These are phyloP conservation scores for Osmerus eperlanus DNA, from an alignment of 2,113 vertebrate species.

Conservation along the genomic window DNA sequence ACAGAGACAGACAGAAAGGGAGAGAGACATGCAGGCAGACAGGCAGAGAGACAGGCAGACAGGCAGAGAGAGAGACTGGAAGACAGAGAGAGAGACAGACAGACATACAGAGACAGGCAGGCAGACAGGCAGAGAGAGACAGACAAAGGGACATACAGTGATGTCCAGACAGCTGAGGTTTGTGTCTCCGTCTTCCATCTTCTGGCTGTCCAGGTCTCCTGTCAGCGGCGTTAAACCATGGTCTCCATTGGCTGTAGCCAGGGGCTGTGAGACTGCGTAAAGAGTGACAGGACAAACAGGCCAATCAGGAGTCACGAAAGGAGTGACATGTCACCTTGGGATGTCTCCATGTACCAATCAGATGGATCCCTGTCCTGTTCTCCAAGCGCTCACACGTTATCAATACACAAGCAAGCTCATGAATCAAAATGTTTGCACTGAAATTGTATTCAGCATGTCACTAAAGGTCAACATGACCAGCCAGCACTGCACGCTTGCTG, in stretches of 20 bases:
- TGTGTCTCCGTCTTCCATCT: conserved; percentile 7
- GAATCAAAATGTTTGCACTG: too few relatives aligned
- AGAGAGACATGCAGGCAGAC: too few relatives aligned
- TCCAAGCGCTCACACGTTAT: too few relatives aligned
- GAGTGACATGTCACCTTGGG: neutral
- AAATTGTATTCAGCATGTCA: too few relatives aligned
- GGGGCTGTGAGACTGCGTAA: conserved; percentile 12
- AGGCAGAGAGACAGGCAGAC: too few relatives aligned
- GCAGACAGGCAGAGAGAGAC: too few relatives aligned
- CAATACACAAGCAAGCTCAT: too few relatives aligned
- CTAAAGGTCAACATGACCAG: too few relatives aligned
- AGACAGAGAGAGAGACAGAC: neutral
- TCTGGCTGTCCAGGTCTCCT: conserved; percentile 15
- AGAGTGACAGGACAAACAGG: conserved; percentile 18
- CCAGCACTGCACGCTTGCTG: too few relatives aligned
- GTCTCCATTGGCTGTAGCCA: neutral
- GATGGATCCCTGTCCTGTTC: too few relatives aligned
- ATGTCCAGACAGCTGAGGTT: conserved; percentile 22
- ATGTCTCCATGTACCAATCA: neutral
- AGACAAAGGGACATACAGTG: conserved; percentile 10
- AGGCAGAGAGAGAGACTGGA: too few relatives aligned
- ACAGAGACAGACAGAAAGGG: neutral
- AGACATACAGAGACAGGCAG: neutral
- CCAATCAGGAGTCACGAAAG: too few relatives aligned
- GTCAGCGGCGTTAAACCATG: neutral